Evolutionary conservation across 2,888 invertebrate species (phyloP).

Genomic region (Malacosoma neustria): DNA sequence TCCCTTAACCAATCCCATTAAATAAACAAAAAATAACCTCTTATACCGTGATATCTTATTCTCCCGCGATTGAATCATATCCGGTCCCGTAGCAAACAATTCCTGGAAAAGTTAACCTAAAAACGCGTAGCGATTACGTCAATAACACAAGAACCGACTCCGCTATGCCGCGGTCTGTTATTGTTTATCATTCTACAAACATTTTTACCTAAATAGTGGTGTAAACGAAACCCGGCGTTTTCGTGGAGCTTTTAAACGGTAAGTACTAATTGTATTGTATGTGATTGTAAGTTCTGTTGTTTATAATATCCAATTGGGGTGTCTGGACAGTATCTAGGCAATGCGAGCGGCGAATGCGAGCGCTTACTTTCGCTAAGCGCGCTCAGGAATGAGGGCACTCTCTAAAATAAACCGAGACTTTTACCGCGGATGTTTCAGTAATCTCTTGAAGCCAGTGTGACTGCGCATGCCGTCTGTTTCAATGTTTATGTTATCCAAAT

Average conservation of each 20-base stretch:
- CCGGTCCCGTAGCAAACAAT: conserved; percentile 19
- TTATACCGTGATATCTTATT: conserved; percentile 22
- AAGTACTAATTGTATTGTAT: conserved; percentile 30
- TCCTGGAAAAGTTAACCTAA: conserved; percentile 27
- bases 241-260: conserved; percentile 39
- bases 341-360: conserved; percentile 34
- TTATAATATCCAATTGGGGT: conserved; percentile 16
- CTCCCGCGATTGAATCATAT: conserved; percentile 14
- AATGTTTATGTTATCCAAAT: conserved; percentile 18
- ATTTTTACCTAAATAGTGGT: conserved; percentile 15
- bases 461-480: conserved; percentile 13
- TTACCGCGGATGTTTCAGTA: conserved; percentile 34
- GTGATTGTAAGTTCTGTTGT: conserved; percentile 22
- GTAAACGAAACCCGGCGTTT: not conserved
- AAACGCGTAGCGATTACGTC: conserved; percentile 34
- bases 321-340: conserved; percentile 33
- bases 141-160: conserved; percentile 25
- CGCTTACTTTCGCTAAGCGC: conserved; percentile 49
- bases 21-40: conserved; percentile 28
- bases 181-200: conserved; percentile 33
- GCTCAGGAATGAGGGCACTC: conserved; percentile 52
- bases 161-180: conserved; percentile 27
- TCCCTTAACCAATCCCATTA: conserved; percentile 46
- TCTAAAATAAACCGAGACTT: conserved; percentile 56
- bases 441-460: conserved; percentile 13